Evolutionary conservation across 2,797 vertebrate species (phyloP).

Genomic region (Chelonia mydas): DNA sequence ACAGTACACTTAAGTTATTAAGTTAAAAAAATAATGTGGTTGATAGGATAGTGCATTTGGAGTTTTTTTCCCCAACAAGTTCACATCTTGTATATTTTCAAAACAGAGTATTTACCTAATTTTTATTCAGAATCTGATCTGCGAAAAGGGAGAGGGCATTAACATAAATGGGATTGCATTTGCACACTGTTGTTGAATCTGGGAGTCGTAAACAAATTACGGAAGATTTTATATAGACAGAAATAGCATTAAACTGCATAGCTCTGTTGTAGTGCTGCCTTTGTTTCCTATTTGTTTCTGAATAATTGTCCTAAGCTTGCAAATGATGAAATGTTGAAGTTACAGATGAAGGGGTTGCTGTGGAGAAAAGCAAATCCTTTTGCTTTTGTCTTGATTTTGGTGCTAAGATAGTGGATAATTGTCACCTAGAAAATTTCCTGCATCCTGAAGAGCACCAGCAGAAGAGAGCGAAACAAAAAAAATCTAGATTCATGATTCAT

Average conservation of each 20-base stretch:
- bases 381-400: not conserved
- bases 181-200: constrained; percentile 82
- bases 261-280: not conserved
- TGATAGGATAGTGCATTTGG: constrained; percentile 80
- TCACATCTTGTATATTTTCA: constrained; percentile 86
- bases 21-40: constrained; percentile 81
- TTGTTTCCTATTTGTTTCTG: constrained; percentile 23
- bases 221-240: constrained; percentile 79
- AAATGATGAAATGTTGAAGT: not conserved
- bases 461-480: not conserved
- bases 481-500: not conserved
- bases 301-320: constrained; percentile 57
- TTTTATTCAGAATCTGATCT: constrained; percentile 85
- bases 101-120: constrained; percentile 84
- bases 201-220: constrained; percentile 83
- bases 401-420: not conserved
- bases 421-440: not conserved
- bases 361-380: not conserved
- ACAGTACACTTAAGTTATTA: constrained; percentile 90
- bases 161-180: constrained; percentile 84
- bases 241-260: constrained; percentile 72
- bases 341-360: constrained; percentile 3
- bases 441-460: not conserved
- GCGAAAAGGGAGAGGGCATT: constrained; percentile 75
- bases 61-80: constrained; percentile 65